phyloP scores from a whole-genome alignment of 2,888 invertebrate species.

The Molanna angustata region DNA sequence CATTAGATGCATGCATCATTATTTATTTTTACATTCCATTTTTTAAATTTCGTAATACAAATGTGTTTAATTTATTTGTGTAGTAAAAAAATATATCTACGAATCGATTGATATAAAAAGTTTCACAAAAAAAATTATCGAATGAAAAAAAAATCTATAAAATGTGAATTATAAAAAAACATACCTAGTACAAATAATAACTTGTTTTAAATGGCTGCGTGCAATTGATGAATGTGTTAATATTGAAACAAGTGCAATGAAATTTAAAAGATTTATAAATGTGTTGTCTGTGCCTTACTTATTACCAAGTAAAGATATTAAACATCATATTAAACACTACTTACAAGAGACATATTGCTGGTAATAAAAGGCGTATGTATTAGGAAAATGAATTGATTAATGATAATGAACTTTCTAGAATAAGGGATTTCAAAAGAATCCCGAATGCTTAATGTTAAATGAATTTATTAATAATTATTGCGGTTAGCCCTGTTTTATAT shows the following conservation, averaged over 20 bases:
- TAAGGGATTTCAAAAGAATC: background rate
- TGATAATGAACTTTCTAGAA: no score
- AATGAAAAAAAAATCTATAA: slow-evolving; percentile 6
- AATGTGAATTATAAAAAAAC: slow-evolving; percentile 16
- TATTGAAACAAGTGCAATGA: slow-evolving; percentile 28
- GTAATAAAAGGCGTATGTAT: background rate
- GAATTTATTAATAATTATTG: no score
- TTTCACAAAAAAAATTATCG: slow-evolving; percentile 10
- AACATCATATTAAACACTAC: background rate
- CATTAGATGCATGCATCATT: slow-evolving; percentile 10
- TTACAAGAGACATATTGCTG: background rate
- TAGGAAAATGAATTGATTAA: no score
- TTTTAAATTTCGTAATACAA: slow-evolving; percentile 5
- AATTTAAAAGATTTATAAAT: slow-evolving; percentile 3
- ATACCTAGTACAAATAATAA: slow-evolving; percentile 23
- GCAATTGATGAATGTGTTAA: slow-evolving; percentile 23
- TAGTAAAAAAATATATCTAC: slow-evolving; percentile 11
- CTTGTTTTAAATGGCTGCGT: slow-evolving; percentile 21
- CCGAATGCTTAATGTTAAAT: no score
- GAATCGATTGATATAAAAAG: slow-evolving; percentile 8
- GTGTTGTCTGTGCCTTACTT: slow-evolving; percentile 25
- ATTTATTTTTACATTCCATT: slow-evolving; percentile 22
- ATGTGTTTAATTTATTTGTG: slow-evolving; percentile 13
- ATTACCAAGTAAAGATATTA: slow-evolving; percentile 14
- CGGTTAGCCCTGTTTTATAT: no score